Conservation (phyloP, 2,797 vertebrate genomes). For the Acanthurus leucopareius region DNA sequence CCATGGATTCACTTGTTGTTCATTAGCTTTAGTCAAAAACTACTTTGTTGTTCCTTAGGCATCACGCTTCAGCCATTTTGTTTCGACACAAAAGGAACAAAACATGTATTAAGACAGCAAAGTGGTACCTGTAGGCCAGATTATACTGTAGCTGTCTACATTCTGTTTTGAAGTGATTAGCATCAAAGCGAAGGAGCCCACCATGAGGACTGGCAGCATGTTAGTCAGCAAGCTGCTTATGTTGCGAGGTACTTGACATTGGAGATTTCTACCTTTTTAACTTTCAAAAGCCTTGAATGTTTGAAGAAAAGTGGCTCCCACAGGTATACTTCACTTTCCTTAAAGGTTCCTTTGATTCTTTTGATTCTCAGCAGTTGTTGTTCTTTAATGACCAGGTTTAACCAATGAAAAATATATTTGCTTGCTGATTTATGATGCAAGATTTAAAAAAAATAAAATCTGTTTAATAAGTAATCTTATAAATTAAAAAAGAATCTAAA, state of each 20-base stretch:
- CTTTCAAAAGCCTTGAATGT: background rate
- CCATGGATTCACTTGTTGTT: constrained; percentile 41
- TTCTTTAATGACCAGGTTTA: constrained; percentile 28
- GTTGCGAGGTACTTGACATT: constrained; percentile 6
- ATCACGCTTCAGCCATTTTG: constrained; percentile 19
- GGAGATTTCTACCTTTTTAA: constrained; percentile 31
- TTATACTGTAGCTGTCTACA: constrained; percentile 9
- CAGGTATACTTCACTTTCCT: constrained; percentile 10
- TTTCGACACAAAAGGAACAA: constrained; percentile 1
- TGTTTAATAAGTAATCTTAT: constrained; percentile 21
- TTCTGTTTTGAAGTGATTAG: constrained; percentile 44
- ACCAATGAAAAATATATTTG: constrained; percentile 5
- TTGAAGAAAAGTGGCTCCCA: constrained; percentile 19
- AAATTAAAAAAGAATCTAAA: constrained; percentile 24
- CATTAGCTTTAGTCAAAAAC: constrained; percentile 37
- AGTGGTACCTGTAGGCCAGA: constrained; percentile 20
- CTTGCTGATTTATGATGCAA: constrained; percentile 1
- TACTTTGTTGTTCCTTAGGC: constrained; percentile 41
- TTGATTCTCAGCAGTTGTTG: background rate
- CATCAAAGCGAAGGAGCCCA: constrained; percentile 31
- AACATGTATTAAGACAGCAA: constrained; percentile 5
- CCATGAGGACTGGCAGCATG: constrained; percentile 19
- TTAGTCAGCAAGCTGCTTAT: background rate
- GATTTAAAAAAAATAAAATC: constrained; percentile 1
- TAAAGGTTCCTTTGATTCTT: constrained; percentile 8